phyloP scores from a whole-genome alignment of 1,140 invertebrate species.

The Drosophila bocqueti region DNA sequence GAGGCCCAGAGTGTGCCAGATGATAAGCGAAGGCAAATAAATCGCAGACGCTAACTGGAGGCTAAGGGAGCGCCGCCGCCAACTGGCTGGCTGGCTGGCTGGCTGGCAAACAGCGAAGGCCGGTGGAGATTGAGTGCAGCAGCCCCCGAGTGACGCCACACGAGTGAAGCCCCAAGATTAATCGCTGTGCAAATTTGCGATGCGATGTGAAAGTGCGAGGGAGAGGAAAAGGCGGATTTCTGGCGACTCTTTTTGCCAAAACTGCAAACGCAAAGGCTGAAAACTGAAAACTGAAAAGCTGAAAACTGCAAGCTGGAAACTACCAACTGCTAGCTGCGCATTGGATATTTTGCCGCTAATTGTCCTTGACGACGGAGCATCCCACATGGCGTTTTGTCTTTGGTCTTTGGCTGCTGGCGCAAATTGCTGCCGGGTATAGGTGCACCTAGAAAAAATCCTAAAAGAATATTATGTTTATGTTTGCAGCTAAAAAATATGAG shows the following conservation, averaged over 20 bases:
- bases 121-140: constrained; percentile 75
- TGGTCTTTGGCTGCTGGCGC: constrained; percentile 41
- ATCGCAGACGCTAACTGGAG: constrained; percentile 32
- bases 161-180: constrained; percentile 65
- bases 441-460: constrained; percentile 28
- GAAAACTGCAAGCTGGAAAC: constrained; percentile 12
- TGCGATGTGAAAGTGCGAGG: constrained; percentile 72
- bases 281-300: constrained; percentile 14
- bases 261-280: constrained; percentile 1
- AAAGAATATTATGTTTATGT: background rate
- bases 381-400: constrained; percentile 73
- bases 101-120: constrained; percentile 32
- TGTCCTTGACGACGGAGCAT: constrained; percentile 75
- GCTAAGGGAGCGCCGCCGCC: constrained; percentile 20
- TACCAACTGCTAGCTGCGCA: constrained; percentile 36
- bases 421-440: constrained; percentile 76
- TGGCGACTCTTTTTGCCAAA: constrained; percentile 24
- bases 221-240: constrained; percentile 32
- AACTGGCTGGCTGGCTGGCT: constrained; percentile 12
- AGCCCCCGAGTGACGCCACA: constrained; percentile 47
- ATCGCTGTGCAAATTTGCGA: constrained; percentile 66
- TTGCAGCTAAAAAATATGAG: background rate
- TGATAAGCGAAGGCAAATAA: constrained; percentile 70
- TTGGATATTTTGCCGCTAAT: constrained; percentile 73
- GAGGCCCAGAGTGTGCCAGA: constrained; percentile 55